Percentiles rank a stretch among this genome's conserved stretches.
Conservation (phyloP, 2,797 vertebrate genomes). For the Poeciliopsis turneri region DNA sequence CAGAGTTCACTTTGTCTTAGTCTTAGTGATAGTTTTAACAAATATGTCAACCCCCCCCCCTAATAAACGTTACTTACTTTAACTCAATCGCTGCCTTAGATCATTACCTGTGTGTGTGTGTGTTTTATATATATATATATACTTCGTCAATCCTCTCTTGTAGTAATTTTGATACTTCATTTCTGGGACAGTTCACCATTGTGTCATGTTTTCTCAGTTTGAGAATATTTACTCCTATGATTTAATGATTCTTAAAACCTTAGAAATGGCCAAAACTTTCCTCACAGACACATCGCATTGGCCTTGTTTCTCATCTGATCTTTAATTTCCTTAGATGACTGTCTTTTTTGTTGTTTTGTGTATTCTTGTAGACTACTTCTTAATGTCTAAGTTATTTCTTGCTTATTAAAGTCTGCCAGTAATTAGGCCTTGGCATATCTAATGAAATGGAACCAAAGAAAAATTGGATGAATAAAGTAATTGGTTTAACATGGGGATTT, state of each 20-base stretch:
- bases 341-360: not conserved
- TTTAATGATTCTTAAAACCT: not conserved
- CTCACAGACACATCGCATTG: not conserved
- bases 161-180: not conserved
- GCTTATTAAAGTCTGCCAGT: not conserved
- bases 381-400: not conserved
- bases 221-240: not conserved
- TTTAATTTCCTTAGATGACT: not conserved
- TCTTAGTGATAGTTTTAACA: no score
- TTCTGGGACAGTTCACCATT: not conserved
- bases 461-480: not conserved
- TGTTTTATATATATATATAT: not conserved
- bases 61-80: not conserved
- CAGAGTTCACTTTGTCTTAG: no score
- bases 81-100: not conserved
- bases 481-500: not conserved
- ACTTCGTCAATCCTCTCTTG: not conserved
- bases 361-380: not conserved
- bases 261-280: not conserved
- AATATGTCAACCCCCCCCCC: no score
- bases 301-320: not conserved
- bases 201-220: not conserved
- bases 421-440: not conserved
- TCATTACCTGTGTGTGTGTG: not conserved
- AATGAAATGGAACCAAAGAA: not conserved